Conservation (phyloP, 2,888 invertebrate species). For the Thumatha senex region DNA sequence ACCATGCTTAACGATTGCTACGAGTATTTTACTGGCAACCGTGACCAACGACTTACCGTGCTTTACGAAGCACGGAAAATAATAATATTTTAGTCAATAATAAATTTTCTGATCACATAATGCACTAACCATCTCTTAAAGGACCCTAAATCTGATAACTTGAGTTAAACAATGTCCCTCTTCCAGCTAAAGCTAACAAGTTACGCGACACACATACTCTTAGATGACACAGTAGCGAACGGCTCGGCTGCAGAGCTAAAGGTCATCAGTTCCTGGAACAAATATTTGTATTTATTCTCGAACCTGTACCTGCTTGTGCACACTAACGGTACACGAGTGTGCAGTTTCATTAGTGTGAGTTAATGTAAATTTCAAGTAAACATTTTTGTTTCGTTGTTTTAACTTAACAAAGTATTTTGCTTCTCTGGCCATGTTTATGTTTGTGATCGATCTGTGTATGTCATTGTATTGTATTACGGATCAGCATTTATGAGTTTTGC, state of each 20-base stretch:
- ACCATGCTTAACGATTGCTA: too few relatives aligned
- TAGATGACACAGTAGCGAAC: slow-evolving; percentile 9
- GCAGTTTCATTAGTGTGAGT: not conserved
- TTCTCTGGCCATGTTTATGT: too few relatives aligned
- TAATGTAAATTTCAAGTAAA: not conserved
- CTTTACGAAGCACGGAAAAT: too few relatives aligned
- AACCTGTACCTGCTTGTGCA: not conserved
- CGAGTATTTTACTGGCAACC: too few relatives aligned
- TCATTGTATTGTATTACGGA: too few relatives aligned
- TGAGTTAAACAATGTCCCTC: slow-evolving; percentile 5
- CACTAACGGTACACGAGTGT: not conserved
- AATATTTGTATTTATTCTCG: slow-evolving; percentile 10
- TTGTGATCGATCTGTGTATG: not conserved
- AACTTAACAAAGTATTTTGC: not conserved
- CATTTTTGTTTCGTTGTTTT: not conserved
- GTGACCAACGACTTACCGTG: too few relatives aligned
- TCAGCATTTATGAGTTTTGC: too few relatives aligned
- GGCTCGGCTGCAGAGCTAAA: not conserved
- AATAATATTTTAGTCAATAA: too few relatives aligned
- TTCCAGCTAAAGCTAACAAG: not conserved
- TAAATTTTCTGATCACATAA: too few relatives aligned
- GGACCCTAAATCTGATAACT: slow-evolving; percentile 4
- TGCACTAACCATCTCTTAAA: too few relatives aligned
- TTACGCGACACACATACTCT: slow-evolving; percentile 7
- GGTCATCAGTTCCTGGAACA: slow-evolving; percentile 11